Evolutionary conservation across 2,797 vertebrate genomes (phyloP).

Genomic region (Bradypodion pumilum): DNA sequence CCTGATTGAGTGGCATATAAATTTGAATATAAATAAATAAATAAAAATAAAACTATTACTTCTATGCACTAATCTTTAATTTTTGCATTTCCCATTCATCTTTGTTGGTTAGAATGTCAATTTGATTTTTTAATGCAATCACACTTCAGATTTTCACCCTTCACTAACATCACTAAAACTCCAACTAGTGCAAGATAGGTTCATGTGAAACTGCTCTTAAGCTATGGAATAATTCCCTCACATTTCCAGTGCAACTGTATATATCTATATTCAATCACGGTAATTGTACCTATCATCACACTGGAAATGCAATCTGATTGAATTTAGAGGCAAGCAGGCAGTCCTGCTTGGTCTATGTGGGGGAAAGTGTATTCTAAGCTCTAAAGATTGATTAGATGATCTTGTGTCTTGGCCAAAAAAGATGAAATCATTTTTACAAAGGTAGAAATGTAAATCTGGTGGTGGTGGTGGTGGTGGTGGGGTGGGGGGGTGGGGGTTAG

Average conservation of each 20-base stretch:
- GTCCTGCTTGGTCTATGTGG: no score
- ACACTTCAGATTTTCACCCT: not conserved
- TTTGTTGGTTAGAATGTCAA: not conserved
- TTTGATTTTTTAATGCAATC: not conserved
- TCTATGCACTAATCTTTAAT: not conserved
- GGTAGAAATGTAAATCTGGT: not conserved
- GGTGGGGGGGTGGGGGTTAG: not conserved
- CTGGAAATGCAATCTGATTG: not conserved
- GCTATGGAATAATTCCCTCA: no score
- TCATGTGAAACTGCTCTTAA: not conserved
- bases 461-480: no score
- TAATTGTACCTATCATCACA: no score
- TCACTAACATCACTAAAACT: no score
- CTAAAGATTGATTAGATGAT: not conserved
- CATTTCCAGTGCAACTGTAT: no score
- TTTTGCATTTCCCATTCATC: not conserved
- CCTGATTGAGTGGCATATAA: no score
- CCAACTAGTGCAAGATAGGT: not conserved
- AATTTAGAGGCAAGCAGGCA: not conserved
- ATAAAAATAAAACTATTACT: no score
- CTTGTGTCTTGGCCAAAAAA: slow-evolving; percentile 26
- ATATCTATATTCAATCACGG: no score
- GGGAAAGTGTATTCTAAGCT: not conserved
- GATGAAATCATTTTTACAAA: slow-evolving; percentile 41
- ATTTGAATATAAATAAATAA: no score